Conservation (phyloP, 2,113 vertebrate species). For the Neodon shergylaensis region DNA sequence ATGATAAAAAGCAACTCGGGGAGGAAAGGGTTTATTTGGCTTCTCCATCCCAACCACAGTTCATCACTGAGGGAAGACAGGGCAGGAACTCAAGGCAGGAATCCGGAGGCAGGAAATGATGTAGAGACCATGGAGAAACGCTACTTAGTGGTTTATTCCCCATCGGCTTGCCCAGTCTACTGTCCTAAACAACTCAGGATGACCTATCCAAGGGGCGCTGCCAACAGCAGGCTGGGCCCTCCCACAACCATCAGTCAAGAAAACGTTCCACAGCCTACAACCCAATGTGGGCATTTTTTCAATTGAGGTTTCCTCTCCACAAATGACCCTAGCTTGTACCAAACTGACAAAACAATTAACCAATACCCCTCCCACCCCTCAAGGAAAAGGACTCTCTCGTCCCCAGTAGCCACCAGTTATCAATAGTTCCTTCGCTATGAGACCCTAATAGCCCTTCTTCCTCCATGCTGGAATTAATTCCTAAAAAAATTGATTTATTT, state of each 20-base stretch:
- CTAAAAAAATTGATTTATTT: not conserved
- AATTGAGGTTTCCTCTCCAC: not conserved
- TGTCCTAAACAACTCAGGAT: not conserved
- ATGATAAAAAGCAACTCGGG: not conserved
- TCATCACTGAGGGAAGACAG: not conserved
- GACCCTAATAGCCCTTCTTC: no score
- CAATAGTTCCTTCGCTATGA: not conserved
- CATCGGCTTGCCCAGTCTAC: not conserved
- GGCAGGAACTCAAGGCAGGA: not conserved
- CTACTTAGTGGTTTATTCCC: no score
- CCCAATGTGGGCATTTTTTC: not conserved
- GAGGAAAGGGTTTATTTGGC: not conserved
- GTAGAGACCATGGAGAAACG: not conserved
- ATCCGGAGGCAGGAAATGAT: not conserved
- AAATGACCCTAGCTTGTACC: not conserved
- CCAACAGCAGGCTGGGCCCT: not conserved
- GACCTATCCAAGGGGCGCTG: not conserved
- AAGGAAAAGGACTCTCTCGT: not conserved
- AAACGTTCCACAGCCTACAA: not conserved
- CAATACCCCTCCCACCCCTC: not conserved
- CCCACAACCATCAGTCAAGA: not conserved
- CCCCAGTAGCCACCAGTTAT: not conserved
- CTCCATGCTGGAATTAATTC: not conserved
- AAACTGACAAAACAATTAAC: not conserved
- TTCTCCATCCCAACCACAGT: not conserved